Evolutionary conservation across 2,888 invertebrate species (phyloP), one percentile per base, ranked within the genome.

Genomic region (Ectemnius continuus): DNA sequence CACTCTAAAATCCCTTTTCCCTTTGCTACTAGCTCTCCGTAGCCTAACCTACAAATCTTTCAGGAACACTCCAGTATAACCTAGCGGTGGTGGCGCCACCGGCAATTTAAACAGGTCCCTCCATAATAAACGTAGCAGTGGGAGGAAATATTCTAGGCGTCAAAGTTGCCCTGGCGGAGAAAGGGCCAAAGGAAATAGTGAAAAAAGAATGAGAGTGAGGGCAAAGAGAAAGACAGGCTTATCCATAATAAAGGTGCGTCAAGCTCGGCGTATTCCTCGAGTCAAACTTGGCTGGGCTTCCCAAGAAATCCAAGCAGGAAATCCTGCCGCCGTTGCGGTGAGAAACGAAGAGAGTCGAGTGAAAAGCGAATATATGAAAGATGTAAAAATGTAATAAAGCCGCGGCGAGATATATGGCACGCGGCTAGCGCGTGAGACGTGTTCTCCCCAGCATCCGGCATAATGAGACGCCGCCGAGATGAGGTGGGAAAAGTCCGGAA

Each of bases 211-310:
- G 36, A 20, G 20, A 46, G 58, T 4, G 14, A 16, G 52, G n/a
- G 47, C 14, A 18, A 45, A 26, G 14, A n/a, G 52, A 47, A 16
- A 59, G 20, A 26, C 14, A 45, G 56, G 64, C 70, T 76, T 76
- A 76, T 76, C 71, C 71, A 75, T 76, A 26, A 46, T 47, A 62
- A 47, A 47, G 8, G 48, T n/a, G 48, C 46, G 26, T 2, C 11
- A 56, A n/a, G 6, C 14, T 52, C 5, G 16, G 6, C 5, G 2
- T 52, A 52, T 52, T 52, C 52, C 36, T 36, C 1, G 52, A 3
- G 52, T 1, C 52, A 16, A 52, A 52, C 8, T 52, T 52, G 16
- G 2, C 36, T 6, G 36, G 36, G 36, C 1, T 11, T 36, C 11
- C 36, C 11, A 36, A 36, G 36, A 36, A 36, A 36, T 36, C 36